Conservation (phyloP, 2,888 invertebrate species). For the Zonitis immaculata region DNA sequence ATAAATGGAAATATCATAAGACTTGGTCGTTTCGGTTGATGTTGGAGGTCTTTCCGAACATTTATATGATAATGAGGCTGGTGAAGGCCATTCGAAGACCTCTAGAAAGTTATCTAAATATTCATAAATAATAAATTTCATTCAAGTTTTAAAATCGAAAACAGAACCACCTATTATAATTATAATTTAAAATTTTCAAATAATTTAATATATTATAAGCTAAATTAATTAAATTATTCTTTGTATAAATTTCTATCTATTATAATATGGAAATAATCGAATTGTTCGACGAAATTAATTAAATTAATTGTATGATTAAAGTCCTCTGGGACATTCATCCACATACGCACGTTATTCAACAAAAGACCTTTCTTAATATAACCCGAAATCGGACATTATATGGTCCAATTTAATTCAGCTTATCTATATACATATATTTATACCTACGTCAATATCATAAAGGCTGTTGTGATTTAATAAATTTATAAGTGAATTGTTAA, state of each 20-base stretch:
- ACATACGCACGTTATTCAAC: no score
- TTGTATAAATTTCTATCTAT: neutral
- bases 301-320: neutral
- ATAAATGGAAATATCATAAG: no score
- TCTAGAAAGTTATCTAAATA: slow-evolving; percentile 10
- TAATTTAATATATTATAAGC: no score
- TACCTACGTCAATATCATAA: no score
- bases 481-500: slow-evolving; percentile 7
- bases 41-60: neutral
- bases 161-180: neutral
- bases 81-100: slow-evolving; percentile 4
- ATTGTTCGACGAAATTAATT: neutral
- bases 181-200: neutral
- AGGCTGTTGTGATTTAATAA: neutral
- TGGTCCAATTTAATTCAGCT: slow-evolving; percentile 10
- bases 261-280: neutral
- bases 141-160: neutral
- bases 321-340: neutral
- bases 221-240: no score
- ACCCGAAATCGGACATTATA: slow-evolving; percentile 2
- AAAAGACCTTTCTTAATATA: no score
- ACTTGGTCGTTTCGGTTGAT: no score
- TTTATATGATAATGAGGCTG: slow-evolving; percentile 5
- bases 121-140: slow-evolving; percentile 4
- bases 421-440: neutral